A percentile compares a stretch with the other conserved stretches of the same genome.
These are phyloP conservation scores for Aurelia aurita DNA, from an alignment of 30 jellyfish, hydroid and myxozoan genomes.

Conservation along the genomic window DNA sequence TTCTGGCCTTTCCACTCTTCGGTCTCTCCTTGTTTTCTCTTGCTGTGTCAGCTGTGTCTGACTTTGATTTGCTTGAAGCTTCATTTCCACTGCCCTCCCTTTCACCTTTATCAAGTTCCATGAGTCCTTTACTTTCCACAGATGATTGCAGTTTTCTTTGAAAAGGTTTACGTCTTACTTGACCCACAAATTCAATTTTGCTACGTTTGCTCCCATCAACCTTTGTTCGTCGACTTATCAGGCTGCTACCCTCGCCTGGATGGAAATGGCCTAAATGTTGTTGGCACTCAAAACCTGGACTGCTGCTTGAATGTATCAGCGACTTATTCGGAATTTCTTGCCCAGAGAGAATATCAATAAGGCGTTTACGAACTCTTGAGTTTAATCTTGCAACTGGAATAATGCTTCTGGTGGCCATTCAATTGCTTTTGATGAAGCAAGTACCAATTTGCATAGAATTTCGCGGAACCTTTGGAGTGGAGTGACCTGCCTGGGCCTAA, in stretches of 20 bases:
- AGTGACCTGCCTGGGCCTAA: too few species aligned
- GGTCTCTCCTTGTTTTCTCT: neutral
- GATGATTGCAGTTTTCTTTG: neutral
- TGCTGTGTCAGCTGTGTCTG: neutral
- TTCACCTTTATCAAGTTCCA: neutral
- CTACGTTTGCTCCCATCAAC: neutral
- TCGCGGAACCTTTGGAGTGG: too few species aligned
- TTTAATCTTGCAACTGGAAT: slow-evolving; percentile 35
- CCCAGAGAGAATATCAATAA: slow-evolving; percentile 31
- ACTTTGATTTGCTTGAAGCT: neutral
- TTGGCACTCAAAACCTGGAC: slow-evolving; percentile 12
- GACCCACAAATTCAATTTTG: neutral
- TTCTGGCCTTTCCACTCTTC: neutral
- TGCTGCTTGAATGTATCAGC: neutral
- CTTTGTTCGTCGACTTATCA: neutral
- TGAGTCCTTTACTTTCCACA: neutral
- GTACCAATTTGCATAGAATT: too few species aligned
- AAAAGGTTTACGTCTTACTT: neutral
- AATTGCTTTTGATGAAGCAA: too few species aligned
- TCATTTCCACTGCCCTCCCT: neutral
- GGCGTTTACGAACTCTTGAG: slow-evolving; percentile 23
- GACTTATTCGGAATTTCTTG: neutral
- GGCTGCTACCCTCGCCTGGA: neutral
- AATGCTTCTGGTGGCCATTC: slow-evolving; percentile 7
- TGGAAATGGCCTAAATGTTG: neutral